Base-by-base conservation (phyloP, 2,113 vertebrate genomes). In the Microtus oregoni region DNA sequence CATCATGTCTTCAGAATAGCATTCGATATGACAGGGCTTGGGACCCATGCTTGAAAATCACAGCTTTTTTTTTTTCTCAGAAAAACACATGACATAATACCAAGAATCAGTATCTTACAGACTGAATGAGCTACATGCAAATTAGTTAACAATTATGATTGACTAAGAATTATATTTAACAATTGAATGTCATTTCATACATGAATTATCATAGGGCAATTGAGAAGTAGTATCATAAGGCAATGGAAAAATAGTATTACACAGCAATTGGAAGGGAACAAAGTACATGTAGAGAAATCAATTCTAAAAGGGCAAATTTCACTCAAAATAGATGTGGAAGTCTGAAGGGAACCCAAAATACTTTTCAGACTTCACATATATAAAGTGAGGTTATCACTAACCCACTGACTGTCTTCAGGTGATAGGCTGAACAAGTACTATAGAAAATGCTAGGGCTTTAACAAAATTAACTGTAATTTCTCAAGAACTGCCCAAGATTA, bases 111-210 rank as follows among this genome's bases (percentile, higher is more conserved):
- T 86, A 96, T 94, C 82, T 92, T 94, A 55, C 94, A 97, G 32
- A 89, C 20, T 96, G 89, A 58, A 70, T 92, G 86, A 97, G 92
- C 61, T 92, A 92, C 91, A 97, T 97, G 95, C 94, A 97, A 98
- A 98, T 98, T 94, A 97, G 91, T 96, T 88, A 97, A 96, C 73
- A 97, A 97, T 96, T 96, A 96, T 97, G 96, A 68, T 96, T 96
- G 96, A 97, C 85, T 97, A 96, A 96, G 92, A 97, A 97, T 96
- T 96, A 91, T 96, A 97, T 96, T 97, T 94, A 97, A 97, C 89
- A 97, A 97, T 93, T 97, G 97, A 96, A 97, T 96, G 96, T 97
- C 97, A 98, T 97, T 97, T 98, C 89, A 92, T 98, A 97, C 97
- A 97, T 97, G 97, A 97, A 98, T 98, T 97, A 97, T 96, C 96